phyloP scores from a whole-genome alignment of 2,113 vertebrate genomes.

The Brienomyrus brachyistius region DNA sequence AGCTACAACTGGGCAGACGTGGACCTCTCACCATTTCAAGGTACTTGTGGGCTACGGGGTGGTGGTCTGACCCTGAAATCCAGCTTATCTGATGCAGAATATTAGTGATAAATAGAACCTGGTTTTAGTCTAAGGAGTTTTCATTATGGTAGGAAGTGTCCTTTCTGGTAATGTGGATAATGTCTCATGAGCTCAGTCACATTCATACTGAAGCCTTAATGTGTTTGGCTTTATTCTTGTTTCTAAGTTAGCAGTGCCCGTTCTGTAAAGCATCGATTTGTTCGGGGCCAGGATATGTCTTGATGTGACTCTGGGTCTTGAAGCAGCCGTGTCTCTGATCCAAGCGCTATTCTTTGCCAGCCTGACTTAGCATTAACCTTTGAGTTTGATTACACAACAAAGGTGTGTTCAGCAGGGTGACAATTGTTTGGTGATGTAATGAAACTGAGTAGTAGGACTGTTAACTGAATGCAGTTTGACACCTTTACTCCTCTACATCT shows the following conservation, averaged over 20 bases:
- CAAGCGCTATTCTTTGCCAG: conserved; percentile 50
- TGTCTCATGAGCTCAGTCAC: neutral
- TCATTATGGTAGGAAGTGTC: neutral
- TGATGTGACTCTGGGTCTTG: conserved; percentile 28
- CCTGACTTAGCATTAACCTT: conserved; percentile 52
- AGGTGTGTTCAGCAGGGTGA: conserved; percentile 49
- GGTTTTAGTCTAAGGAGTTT: neutral
- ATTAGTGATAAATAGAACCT: neutral
- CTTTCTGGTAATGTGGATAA: neutral
- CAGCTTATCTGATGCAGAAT: neutral
- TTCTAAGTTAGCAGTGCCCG: neutral
- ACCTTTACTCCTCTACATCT: conserved; percentile 12
- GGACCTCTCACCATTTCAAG: conserved; percentile 88
- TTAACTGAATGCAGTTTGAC: conserved; percentile 43
- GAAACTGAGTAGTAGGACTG: conserved; percentile 49
- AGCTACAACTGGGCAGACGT: conserved; percentile 91
- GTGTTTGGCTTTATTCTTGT: neutral
- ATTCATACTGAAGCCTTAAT: neutral
- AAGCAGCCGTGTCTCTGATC: conserved; percentile 33
- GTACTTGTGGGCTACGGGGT: conserved; percentile 40
- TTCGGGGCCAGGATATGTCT: neutral
- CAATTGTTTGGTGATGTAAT: conserved; percentile 53
- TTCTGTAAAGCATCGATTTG: neutral
- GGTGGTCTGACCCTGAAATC: neutral
- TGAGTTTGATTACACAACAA: conserved; percentile 57